phyloP scores from a whole-genome alignment of 2,888 invertebrate species.

The Griposia aprilina region DNA sequence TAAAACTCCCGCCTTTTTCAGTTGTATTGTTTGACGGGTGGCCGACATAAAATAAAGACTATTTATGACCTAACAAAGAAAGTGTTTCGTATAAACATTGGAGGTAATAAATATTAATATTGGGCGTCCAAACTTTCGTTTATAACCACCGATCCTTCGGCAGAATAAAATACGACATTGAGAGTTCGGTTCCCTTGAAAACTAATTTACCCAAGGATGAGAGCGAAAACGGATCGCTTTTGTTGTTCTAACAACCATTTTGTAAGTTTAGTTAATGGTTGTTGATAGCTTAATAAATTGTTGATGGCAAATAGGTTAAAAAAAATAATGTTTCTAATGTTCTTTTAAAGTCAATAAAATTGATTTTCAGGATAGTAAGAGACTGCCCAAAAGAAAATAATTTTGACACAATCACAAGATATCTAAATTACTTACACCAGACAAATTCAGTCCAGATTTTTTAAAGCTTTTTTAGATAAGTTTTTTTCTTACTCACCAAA shows the following conservation, averaged over 20 bases:
- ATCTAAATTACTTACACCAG: not conserved
- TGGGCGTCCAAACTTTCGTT: constrained; percentile 81
- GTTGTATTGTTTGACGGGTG: constrained; percentile 86
- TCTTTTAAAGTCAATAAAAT: not conserved
- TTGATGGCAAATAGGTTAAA: no score
- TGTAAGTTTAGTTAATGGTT: constrained; percentile 54
- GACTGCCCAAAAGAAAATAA: not conserved
- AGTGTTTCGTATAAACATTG: constrained; percentile 82
- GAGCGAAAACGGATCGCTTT: constrained; percentile 61
- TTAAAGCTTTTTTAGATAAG: not conserved
- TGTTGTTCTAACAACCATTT: constrained; percentile 65
- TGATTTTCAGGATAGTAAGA: not conserved
- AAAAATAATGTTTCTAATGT: no score
- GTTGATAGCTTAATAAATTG: constrained; percentile 44
- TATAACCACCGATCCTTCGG: constrained; percentile 77
- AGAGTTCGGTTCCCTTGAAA: constrained; percentile 70
- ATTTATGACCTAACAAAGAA: constrained; percentile 85
- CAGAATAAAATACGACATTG: constrained; percentile 76
- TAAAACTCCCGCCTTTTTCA: constrained; percentile 78
- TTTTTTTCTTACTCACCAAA: not conserved
- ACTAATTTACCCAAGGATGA: constrained; percentile 75
- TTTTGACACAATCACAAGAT: not conserved
- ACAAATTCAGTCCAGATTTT: not conserved
- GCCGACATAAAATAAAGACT: constrained; percentile 84
- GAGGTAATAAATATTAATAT: constrained; percentile 88